Evolutionary conservation across 2,888 invertebrate species (phyloP), one percentile per base, ranked within the genome.

Genomic region (Abscondita cerata): DNA sequence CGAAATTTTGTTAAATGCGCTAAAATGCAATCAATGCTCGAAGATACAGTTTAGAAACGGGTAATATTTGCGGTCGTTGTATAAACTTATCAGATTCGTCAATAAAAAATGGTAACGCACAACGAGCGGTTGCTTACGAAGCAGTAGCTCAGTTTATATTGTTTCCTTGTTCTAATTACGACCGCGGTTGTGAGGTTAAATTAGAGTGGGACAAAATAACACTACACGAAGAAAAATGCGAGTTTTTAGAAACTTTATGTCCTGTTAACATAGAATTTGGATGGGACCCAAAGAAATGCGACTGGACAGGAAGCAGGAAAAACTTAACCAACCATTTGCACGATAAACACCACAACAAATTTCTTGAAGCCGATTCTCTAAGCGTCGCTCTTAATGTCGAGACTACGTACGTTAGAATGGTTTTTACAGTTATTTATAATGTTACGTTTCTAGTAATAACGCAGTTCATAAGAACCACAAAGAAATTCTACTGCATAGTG

Each of bases 271-370:
- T 19, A 5, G 12, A 44, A n/a, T 8, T 25, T 1, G 50, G 12
- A 12, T 11, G 19, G 9, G 52, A 51, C 9, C 38, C 64, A 31
- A 52, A 62, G 11, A 66, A 64, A 15, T 76, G 75, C 46, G 60
- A 63, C 9, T 75, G 73, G 74, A 59, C 68, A 46, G 76, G 75
- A 4, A 70, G 68, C 11, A 63, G 70, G 1, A 64, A 36, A 0
- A 70, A 74, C 52, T 70, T 77, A 63, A 62, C 70, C 2, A 62
- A 64, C 25, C 78, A 78, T 64, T 74, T 77, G 16, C 19, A 38
- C 11, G 5, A 16, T 5, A 34, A 12, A n/a, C n/a, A 13, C 12
- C 60, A 61, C 31, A 46, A 33, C 4, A n/a, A 34, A 9, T 12
- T 9, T 15, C n/a, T 55, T 1, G 44, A 47, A n/a, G 20, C 18